A percentile compares a stretch with the other conserved stretches of the same genome.
Conservation (phyloP, 2,113 vertebrate species). For the Elephantulus edwardii region DNA sequence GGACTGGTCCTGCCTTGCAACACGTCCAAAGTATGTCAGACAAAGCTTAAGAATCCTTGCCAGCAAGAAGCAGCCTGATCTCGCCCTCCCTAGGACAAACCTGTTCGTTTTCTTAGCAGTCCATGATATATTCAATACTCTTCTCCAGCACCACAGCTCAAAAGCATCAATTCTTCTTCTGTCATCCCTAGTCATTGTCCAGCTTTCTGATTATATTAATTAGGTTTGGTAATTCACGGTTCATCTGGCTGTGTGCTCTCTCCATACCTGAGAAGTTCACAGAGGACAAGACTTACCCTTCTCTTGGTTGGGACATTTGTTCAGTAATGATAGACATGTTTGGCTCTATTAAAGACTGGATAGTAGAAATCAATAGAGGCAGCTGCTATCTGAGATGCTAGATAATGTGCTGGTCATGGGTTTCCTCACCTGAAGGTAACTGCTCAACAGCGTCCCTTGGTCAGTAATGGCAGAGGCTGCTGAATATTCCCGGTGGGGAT, state of each 20-base stretch:
- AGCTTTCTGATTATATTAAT: no score
- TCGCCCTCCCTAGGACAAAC: no score
- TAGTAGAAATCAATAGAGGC: not conserved
- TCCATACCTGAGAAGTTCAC: not conserved
- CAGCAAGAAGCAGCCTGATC: no score
- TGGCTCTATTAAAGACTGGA: not conserved
- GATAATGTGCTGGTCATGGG: not conserved
- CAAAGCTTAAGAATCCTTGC: no score
- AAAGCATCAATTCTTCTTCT: no score
- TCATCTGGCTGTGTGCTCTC: not conserved
- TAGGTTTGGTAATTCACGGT: not conserved
- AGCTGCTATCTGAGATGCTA: not conserved
- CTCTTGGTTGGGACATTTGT: not conserved
- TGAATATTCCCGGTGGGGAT: not conserved
- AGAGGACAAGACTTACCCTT: not conserved
- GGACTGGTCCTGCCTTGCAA: no score
- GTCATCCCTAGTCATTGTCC: no score
- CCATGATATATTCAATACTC: no score
- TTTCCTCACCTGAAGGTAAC: fast-evolving
- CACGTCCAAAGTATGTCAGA: no score
- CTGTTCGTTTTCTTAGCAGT: no score
- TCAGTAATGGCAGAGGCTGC: not conserved
- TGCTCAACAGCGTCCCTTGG: fast-evolving
- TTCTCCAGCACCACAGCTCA: no score
- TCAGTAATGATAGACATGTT: not conserved